Base-by-base conservation (phyloP, 1,140 invertebrate species). In the Prorops nasuta region DNA sequence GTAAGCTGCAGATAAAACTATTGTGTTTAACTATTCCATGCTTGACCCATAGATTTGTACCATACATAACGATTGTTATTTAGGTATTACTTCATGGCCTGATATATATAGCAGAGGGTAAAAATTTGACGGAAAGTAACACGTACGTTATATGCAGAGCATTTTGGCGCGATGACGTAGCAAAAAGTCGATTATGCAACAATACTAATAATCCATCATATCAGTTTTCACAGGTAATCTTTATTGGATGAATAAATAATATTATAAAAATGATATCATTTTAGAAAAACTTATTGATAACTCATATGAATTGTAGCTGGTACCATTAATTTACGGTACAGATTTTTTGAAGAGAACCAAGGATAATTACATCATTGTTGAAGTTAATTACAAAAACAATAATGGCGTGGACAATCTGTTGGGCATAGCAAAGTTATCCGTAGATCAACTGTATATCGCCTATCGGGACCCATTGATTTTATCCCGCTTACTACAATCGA, bases 391-490 rank as follows among this genome's bases (percentile, higher is more conserved):
- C 9, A 76, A 72, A 63, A 61, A 39, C 43, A 41, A 46, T 10
- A 51, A 63, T 17, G 58, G 51, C n/a, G 51, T 55, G 28, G 75
- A 80, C 52, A 63, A 48, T 51, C 42, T 81, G 14, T 62, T 83
- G 20, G 83, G 82, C 20, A 71, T 83, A 36, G 71, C 79, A 3
- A 81, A 81, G 63, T 54, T 85, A 28, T 70, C 81, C 6, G 63
- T 85, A 22, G 81, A 85, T 66, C 81, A 84, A 41, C 76, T 84
- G 55, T 85, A 79, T 51, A 63, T 84, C 19, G 80, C 82, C 1
- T 85, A 81, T 53, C 71, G 80, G 53, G 83, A 85, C 72, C 67
- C 76, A 28, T 67, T 69, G 28, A 78, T 84, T 44, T 68, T 81
- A 40, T 74, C 81, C 52, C 79, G 82, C 65, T 72, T 84, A 28